Base-by-base conservation (phyloP, 2,797 vertebrate species). In the Eidolon dupreanum region DNA sequence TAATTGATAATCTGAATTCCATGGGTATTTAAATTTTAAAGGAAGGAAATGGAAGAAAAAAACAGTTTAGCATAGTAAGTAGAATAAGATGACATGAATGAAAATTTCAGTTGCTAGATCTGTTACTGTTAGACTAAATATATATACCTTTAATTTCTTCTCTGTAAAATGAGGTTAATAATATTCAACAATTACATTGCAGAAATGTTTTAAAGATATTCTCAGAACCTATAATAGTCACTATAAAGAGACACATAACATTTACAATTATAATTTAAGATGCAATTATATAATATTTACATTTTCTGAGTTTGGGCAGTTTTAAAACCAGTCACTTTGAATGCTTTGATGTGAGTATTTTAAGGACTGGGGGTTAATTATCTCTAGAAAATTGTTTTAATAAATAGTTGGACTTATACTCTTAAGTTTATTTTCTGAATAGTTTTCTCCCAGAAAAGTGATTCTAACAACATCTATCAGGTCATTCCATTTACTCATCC, bases 151-250 rank as follows among this genome's bases (percentile, higher is more conserved):
- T 94, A 84, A 59, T 79, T 57, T 85, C 28, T 82, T 89, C 57
- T 75, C 10, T 73, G 4, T 91, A 75, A 93, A 88, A 85, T 79
- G 38, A 65, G 12, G 5, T 66, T 87, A 83, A 57, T 63, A 93
- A 49, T 70, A n/a, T 17, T 66, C 33, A 92, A 41, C 2, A 85
- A 0, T 88, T 93, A 6, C 43, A 65, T 73, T 59, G 46, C 43
- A 92, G 57, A 82, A 77, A 88, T 93, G 31, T 83, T 90, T 86
- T 73, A 86, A 95, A 88, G 38, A 53, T 94, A 41, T 75, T 79
- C 13, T 83, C 31, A 87, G 16, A 55, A 20, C 49, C 77, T 92
- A 65, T 12, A 57, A 31, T 77, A 46, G 74, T 87, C n/a, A 84
- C 5, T 82, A 43, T 87, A 79, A 6, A 65, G 19, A 70, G 5